Evolutionary conservation across 2,113 vertebrate species (phyloP), one percentile per base, ranked within the genome.

Genomic region (Lates calcarifer): DNA sequence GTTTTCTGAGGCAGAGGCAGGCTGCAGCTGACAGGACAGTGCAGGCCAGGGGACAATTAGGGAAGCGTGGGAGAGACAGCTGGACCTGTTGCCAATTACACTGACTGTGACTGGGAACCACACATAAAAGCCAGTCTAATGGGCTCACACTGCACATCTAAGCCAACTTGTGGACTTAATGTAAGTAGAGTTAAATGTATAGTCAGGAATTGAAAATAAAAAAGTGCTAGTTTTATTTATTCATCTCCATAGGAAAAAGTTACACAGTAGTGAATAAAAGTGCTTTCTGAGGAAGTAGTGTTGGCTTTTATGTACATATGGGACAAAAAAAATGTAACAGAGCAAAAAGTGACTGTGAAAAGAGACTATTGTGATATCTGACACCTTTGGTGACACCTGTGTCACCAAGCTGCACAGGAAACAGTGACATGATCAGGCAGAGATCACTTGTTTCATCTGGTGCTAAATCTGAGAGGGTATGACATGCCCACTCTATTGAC

Each of bases 11-110:
- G 65, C 65, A 69, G 28, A 74, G 74, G 81, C 71, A 79, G 63
- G 80, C 87, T 84, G 81, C 83, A 91, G 90, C 83, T 85, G 85
- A 86, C 92, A 90, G 81, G 82, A 84, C 90, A 61, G 82, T 29
- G 26, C 29, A 77, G 81, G 70, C 86, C 75, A 60, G 75, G 82
- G 83, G 76, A 89, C 89, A 90, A 93, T 94, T 92, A 90, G 43
- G 66, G 69, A 76, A 62, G 88, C 74, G 78, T 90, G 80, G 91
- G 82, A 84, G 87, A 84, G 88, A 87, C 89, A 84, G 89, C 86
- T 90, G 89, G 83, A 91, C 83, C 86, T 70, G 79, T 77, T 83
- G 63, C 85, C 89, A 93, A 87, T 87, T 86, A 89, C 61, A 18
- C 7, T 5, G 67, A 63, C 73, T 82, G 26, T 37, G 62, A 78